A percentile compares a stretch with the other conserved stretches of the same genome.
These are phyloP conservation scores for Ranitomeya imitator DNA, from an alignment of 2,113 vertebrate species.

Conservation along the genomic window DNA sequence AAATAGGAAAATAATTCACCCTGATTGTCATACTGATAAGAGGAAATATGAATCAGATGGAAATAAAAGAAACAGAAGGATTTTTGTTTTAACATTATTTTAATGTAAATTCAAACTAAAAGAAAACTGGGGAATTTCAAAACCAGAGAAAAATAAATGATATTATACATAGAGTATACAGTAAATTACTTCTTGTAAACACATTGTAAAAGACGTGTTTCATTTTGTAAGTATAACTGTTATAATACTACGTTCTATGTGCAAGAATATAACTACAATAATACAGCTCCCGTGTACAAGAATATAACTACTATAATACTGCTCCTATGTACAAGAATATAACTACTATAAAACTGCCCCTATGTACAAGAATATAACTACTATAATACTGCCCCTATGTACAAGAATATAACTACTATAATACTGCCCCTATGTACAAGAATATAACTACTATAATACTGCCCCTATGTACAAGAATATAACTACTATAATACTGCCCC, in stretches of 20 bases:
- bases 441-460: slow-evolving; percentile 6
- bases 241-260: neutral
- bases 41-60: neutral
- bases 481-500: neutral
- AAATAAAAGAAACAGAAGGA: neutral
- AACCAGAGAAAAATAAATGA: neutral
- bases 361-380: no score
- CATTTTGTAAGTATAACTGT: neutral
- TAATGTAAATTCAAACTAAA: neutral
- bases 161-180: neutral
- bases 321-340: neutral
- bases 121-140: neutral
- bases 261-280: neutral
- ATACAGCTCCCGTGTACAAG: neutral
- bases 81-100: neutral
- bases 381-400: no score
- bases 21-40: neutral
- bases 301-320: slow-evolving; percentile 19
- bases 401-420: no score
- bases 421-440: neutral
- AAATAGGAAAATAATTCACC: neutral
- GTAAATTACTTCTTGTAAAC: neutral
- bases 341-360: neutral
- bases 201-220: no score
- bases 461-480: neutral